phyloP scores from a whole-genome alignment of 1,140 invertebrate species.

The Apis florea region DNA sequence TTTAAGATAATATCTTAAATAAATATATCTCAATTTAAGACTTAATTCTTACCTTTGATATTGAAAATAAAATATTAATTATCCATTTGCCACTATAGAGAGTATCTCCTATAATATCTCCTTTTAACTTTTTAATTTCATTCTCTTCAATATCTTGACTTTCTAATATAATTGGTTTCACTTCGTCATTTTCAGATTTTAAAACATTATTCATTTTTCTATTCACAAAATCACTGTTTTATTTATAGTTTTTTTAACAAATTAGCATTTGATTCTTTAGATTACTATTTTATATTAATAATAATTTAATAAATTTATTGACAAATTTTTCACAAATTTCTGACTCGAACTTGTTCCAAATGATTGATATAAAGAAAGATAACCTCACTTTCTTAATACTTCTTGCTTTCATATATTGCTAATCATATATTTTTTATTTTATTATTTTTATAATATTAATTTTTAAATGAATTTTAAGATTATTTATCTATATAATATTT shows the following conservation, averaged over 20 bases:
- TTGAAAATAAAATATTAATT: constrained; percentile 82
- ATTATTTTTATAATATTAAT: neutral
- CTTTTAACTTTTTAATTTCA: constrained; percentile 82
- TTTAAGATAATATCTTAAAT: too few relatives aligned
- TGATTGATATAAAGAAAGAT: neutral
- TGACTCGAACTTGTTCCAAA: neutral
- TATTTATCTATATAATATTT: neutral
- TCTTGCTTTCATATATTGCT: too few relatives aligned
- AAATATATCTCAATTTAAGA: neutral
- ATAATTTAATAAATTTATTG: neutral
- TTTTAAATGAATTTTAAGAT: neutral
- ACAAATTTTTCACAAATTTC: neutral
- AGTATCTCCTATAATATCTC: constrained; percentile 88
- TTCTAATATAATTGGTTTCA: constrained; percentile 58
- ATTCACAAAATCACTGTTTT: neutral
- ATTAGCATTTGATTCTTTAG: neutral
- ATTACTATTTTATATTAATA: neutral
- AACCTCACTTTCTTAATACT: neutral
- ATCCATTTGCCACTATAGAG: constrained; percentile 88
- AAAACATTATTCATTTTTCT: constrained; percentile 13
- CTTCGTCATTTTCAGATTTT: constrained; percentile 4
- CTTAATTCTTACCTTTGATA: constrained; percentile 73
- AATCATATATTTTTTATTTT: neutral
- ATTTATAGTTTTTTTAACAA: neutral
- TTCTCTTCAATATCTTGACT: constrained; percentile 74